Conservation (phyloP, 2,113 vertebrate genomes). For the Promerops cafer region DNA sequence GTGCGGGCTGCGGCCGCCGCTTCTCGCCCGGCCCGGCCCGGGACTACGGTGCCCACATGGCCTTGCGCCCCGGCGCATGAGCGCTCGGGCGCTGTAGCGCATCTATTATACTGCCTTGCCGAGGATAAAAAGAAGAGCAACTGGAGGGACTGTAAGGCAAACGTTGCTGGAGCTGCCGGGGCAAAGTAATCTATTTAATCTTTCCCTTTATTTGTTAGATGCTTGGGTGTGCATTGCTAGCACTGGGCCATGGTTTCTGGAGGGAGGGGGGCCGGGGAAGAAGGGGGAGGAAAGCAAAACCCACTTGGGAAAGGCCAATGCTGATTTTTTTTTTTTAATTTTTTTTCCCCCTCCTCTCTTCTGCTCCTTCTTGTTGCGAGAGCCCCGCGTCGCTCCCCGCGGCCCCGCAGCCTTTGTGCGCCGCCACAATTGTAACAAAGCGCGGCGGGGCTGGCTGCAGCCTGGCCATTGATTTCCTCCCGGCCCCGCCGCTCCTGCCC, state of each 20-base stretch:
- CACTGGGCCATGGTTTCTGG: conserved; percentile 11
- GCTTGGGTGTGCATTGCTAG: conserved; percentile 22
- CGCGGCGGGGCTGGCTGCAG: conserved; percentile 48
- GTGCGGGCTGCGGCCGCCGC: conserved; percentile 30
- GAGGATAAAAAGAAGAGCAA: conserved; percentile 83
- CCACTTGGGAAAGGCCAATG: conserved; percentile 37
- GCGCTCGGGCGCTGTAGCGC: conserved; percentile 83
- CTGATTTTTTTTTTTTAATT: not conserved
- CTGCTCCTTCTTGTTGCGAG: no score
- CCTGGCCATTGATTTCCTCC: conserved; percentile 31
- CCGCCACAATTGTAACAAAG: conserved; percentile 84
- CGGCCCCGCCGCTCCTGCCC: conserved; percentile 7
- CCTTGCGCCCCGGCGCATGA: conserved; percentile 78
- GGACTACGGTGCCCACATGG: conserved; percentile 81
- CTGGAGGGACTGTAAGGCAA: conserved; percentile 75
- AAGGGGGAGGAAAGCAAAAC: conserved; percentile 8
- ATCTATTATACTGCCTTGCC: conserved; percentile 92
- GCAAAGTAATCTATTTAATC: conserved; percentile 81
- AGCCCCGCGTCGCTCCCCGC: conserved; percentile 17
- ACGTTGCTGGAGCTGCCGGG: conserved; percentile 80
- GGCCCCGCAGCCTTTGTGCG: conserved; percentile 76
- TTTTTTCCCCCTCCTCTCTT: no score
- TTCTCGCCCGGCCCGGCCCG: not conserved
- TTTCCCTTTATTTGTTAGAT: conserved; percentile 61
- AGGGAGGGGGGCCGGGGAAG: conserved; percentile 17